Evolutionary conservation across 2,888 invertebrate species (phyloP).

Genomic region (Coelinius sp.): DNA sequence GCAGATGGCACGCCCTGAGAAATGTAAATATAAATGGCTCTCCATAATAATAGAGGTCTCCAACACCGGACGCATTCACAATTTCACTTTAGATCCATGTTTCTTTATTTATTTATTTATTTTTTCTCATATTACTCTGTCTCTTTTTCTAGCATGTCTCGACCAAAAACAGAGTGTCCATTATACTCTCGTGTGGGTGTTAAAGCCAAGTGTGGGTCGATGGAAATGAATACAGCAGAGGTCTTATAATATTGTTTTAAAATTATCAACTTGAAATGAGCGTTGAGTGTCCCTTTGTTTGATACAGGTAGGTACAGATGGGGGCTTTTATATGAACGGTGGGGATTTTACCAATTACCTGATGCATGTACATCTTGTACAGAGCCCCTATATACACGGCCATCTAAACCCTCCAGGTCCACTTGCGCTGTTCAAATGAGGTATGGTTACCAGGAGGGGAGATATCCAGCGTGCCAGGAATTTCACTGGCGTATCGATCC

Average conservation of each 20-base stretch:
- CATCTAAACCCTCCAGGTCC: conserved; percentile 30
- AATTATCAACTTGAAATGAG: not conserved
- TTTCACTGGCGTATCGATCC: conserved; percentile 51
- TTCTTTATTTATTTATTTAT: not conserved
- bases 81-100: conserved; percentile 20
- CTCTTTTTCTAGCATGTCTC: not conserved
- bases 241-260: not conserved
- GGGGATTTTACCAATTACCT: conserved; percentile 51
- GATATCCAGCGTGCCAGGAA: conserved; percentile 44
- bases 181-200: conserved; percentile 29
- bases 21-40: conserved; percentile 34
- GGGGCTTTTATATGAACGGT: not conserved
- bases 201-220: conserved; percentile 3
- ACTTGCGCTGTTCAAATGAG: conserved; percentile 35
- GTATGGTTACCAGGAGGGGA: conserved; percentile 31
- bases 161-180: conserved; percentile 11
- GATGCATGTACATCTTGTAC: conserved; percentile 38
- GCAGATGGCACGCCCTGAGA: conserved; percentile 34
- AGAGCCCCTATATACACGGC: conserved; percentile 9
- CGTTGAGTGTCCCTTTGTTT: conserved; percentile 7
- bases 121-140: not conserved
- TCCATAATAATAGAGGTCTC: conserved; percentile 28
- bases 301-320: not conserved
- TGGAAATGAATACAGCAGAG: conserved; percentile 5
- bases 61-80: conserved; percentile 27